These are phyloP conservation scores for Eubasilissa regina DNA, from an alignment of 1,140 invertebrate species.

Conservation along the genomic window DNA sequence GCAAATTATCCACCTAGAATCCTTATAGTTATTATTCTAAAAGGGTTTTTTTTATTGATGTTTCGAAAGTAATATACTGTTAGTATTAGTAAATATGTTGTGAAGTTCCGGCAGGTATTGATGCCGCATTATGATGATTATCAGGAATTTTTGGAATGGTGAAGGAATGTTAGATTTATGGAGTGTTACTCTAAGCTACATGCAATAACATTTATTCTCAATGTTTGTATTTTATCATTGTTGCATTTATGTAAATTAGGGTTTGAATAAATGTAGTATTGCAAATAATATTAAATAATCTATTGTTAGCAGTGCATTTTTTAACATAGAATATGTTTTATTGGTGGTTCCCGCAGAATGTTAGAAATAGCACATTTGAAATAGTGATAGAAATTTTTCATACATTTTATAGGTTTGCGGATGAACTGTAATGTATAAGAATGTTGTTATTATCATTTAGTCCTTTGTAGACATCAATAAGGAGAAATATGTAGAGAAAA, in stretches of 20 bases:
- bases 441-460: too few relatives aligned
- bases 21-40: conserved; percentile 45
- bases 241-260: conserved; percentile 58
- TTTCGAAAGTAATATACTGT: conserved; percentile 46
- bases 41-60: conserved; percentile 38
- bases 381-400: too few relatives aligned
- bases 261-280: conserved; percentile 53
- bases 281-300: conserved; percentile 34
- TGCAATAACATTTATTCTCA: conserved; percentile 44
- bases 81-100: conserved; percentile 33
- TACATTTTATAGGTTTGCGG: too few relatives aligned
- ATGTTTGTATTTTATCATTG: conserved; percentile 41
- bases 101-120: conserved; percentile 10
- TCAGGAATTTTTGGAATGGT: conserved; percentile 34
- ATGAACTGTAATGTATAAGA: too few relatives aligned
- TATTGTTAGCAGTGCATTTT: background rate
- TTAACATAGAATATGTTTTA: conserved; percentile 14
- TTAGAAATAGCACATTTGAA: too few relatives aligned
- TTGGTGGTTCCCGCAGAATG: background rate
- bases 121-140: conserved; percentile 17
- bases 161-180: conserved; percentile 42
- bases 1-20: conserved; percentile 52
- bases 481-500: too few relatives aligned
- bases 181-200: conserved; percentile 32
- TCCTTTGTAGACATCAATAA: too few relatives aligned